Base-by-base conservation (phyloP, 2,113 vertebrate genomes). In the Mystacornis crossleyi region DNA sequence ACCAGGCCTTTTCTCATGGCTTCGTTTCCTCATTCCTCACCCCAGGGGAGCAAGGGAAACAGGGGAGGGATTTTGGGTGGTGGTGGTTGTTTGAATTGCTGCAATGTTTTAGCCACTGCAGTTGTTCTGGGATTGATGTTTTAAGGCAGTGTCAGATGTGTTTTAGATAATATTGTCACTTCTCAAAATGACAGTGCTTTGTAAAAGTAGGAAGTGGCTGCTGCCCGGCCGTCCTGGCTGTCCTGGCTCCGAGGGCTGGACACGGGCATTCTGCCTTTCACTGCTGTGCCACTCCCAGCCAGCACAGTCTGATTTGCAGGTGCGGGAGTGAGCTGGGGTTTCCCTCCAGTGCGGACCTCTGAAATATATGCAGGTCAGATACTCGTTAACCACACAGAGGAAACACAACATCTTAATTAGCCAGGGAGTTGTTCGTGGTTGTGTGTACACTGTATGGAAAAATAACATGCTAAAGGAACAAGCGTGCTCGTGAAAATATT, bases 381-480 rank as follows among this genome's bases (percentile, higher is more conserved):
- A 31, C 57, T 92, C 9, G 2, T 95, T 95, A 95, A 69, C 24
- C 48, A 93, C 83, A 58, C 51, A 79, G 64, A 81, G 47, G 64
- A 60, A 81, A 77, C 45, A 50, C 51, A 72, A 43, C 50, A 54
- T 67, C 82, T 78, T 90, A 90, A 85, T 95, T 95, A 90, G 47
- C 77, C 69, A 73, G 51, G 71, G 47, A 60, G 47, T 25, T 77
- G 38, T 54, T 89, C 0, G 0, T 73, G 67, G 14, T 4, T 72
- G 20, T 77, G 31, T 70, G 34, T 36, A n/a, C 38, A 26, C 51
- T 71, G 17, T 48, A 20, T 62, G 61, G 64, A 74, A 91, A 91
- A 95, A 69, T 19, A 75, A 28, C 4, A 34, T 26, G 17, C 28
- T 72, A 40, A 78, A 81, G 60, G 53, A 67, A 33, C n/a, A 61